Percentiles rank a stretch among this genome's conserved stretches.
phyloP scores from a whole-genome alignment of 1,140 invertebrate species.

The Venustaconcha ellipsiformis region DNA sequence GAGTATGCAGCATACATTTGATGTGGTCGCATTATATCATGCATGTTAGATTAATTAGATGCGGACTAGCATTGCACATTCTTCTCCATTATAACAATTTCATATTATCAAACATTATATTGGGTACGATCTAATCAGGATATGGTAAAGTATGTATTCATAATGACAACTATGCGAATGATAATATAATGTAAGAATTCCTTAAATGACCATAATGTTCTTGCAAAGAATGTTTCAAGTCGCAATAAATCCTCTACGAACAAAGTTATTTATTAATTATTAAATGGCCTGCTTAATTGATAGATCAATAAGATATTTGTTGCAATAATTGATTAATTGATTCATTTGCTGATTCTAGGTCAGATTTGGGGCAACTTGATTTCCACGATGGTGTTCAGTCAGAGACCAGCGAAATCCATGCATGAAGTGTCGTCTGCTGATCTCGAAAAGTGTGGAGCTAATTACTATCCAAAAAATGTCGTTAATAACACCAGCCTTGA shows the following conservation, averaged over 20 bases:
- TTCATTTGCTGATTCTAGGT: neutral
- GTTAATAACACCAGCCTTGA: slow-evolving; percentile 41
- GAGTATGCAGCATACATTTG: slow-evolving; percentile 69
- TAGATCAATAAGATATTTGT: no score
- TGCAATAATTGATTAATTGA: neutral
- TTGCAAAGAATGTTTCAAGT: neutral
- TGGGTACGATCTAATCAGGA: no score
- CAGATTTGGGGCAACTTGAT: slow-evolving; percentile 89
- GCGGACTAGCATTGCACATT: no score
- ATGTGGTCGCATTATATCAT: no score
- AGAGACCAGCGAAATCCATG: slow-evolving; percentile 27
- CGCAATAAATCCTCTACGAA: neutral
- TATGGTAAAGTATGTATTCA: no score
- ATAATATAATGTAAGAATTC: no score
- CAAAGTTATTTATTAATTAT: neutral
- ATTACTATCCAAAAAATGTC: slow-evolving; percentile 74
- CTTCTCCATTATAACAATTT: no score
- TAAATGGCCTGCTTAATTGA: neutral
- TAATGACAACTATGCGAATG: no score
- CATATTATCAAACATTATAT: no score
- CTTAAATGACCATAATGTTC: no score
- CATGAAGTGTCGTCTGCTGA: slow-evolving; percentile 19
- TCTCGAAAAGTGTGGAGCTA: no score
- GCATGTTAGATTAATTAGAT: no score
- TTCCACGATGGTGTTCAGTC: slow-evolving; percentile 87